Evolutionary conservation across 2,888 invertebrate species (phyloP).

Genomic region (Zele albiditarsus): DNA sequence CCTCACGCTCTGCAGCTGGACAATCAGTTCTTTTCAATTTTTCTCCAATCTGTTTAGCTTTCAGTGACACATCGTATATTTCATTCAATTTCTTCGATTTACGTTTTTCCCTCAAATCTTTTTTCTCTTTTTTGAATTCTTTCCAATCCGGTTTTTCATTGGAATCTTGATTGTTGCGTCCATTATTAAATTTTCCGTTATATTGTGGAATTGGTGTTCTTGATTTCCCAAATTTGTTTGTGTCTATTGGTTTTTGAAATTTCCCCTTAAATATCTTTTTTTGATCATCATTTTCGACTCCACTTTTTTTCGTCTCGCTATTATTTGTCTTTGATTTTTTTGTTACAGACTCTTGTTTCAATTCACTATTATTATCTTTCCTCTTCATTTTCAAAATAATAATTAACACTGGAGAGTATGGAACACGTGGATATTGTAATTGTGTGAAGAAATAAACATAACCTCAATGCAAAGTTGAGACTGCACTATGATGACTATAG

Average conservation of each 20-base stretch:
- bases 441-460: neutral
- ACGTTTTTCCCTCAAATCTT: constrained; percentile 80
- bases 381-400: constrained; percentile 43
- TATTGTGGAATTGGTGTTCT: constrained; percentile 19
- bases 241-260: constrained; percentile 35
- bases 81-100: constrained; percentile 76
- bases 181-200: constrained; percentile 18
- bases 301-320: neutral
- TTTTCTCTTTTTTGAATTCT: constrained; percentile 84
- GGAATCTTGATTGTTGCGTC: constrained; percentile 17
- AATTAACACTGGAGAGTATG: neutral
- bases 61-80: constrained; percentile 74
- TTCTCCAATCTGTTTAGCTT: constrained; percentile 78
- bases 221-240: constrained; percentile 27
- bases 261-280: constrained; percentile 25
- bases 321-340: constrained; percentile 15
- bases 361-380: constrained; percentile 24
- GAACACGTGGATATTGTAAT: neutral
- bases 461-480: neutral
- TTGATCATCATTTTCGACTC: neutral
- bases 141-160: constrained; percentile 80
- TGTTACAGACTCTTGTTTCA: neutral
- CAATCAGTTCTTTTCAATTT: constrained; percentile 76
- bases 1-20: constrained; percentile 75
- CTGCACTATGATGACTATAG: too few relatives aligned